phyloP scores from a whole-genome alignment of 2,113 vertebrate genomes.

The Carettochelys insculpta region DNA sequence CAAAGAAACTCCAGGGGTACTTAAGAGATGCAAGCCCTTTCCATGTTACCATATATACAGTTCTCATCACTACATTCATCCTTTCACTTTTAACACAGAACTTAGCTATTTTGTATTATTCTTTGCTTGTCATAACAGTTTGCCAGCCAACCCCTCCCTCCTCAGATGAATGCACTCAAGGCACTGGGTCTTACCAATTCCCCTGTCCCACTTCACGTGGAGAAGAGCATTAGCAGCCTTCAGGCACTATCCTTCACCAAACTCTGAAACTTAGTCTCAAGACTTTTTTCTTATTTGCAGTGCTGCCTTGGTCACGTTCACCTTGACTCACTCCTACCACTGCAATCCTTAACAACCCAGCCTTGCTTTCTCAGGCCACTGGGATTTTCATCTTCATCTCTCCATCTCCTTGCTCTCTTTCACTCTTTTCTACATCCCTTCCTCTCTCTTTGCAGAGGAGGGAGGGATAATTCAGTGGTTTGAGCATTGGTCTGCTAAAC shows the following conservation, averaged over 20 bases:
- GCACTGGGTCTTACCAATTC: not conserved
- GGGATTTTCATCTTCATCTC: not conserved
- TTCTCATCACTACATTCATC: not conserved
- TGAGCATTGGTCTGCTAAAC: no score
- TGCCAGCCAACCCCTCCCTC: not conserved
- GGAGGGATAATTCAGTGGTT: no score
- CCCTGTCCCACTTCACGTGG: not conserved
- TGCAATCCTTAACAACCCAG: not conserved
- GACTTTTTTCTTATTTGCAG: not conserved
- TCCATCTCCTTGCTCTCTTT: not conserved
- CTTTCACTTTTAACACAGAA: not conserved
- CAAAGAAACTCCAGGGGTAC: not conserved
- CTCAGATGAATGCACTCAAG: not conserved
- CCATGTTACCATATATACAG: not conserved
- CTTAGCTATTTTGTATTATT: not conserved
- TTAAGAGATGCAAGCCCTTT: not conserved
- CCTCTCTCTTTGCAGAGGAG: no score
- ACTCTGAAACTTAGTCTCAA: not conserved
- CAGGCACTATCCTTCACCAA: not conserved
- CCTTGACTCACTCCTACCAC: not conserved
- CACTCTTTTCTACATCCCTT: not conserved
- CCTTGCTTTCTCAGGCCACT: no score
- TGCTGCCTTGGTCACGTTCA: not conserved
- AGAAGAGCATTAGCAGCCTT: not conserved
- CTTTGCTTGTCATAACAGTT: not conserved